Base-by-base conservation (phyloP, 23 tunicate genomes). In the Halocynthia aurantium region DNA sequence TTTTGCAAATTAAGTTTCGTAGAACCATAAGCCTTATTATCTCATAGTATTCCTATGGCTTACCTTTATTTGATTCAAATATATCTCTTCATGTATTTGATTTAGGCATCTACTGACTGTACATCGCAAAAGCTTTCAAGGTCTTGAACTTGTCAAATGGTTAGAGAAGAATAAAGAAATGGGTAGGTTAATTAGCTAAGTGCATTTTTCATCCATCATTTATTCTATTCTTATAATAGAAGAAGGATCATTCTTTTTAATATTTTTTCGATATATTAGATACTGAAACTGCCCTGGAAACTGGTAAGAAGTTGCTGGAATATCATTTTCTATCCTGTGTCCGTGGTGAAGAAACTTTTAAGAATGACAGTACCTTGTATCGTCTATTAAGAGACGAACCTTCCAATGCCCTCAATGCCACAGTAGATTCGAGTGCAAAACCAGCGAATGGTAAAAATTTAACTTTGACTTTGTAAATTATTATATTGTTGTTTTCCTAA, bases 321-420 rank as follows among this genome's bases (percentile, higher is more conserved):
- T 74, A 22, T 8, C 61, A 54, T 10, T 74, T 74, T 56, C 57
- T 74, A 53, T 54, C 60, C 5, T 6, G 2, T 12, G 78, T 74
- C 9, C 78, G 56, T 18, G 78, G 60, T 54, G 78, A 53, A 2
- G 78, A 74, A 22, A 54, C 81, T 13, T 82, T 91, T 51, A 91
- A 81, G 54, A 77, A 91, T 72, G 97, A 91, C 61, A 54, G 51
- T 21, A 81, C 87, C 10, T 57, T 91, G 62, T 91, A 81, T 56
- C 83, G 91, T 6, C 67, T 91, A 8, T 13, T 91, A 52, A 73
- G 85, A 77, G 91, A 91, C 67, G 18, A 52, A 8, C 85, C 84
- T 5, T 81, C 87, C 6, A 81, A 81, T n/a, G 89, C 97, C 13
- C 55, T 91, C 8, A 91, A 91, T 73, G 91, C 97, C 57, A 75